These are phyloP conservation scores for Eremobia ochroleuca DNA, from an alignment of 2,888 invertebrate species.

Conservation along the genomic window DNA sequence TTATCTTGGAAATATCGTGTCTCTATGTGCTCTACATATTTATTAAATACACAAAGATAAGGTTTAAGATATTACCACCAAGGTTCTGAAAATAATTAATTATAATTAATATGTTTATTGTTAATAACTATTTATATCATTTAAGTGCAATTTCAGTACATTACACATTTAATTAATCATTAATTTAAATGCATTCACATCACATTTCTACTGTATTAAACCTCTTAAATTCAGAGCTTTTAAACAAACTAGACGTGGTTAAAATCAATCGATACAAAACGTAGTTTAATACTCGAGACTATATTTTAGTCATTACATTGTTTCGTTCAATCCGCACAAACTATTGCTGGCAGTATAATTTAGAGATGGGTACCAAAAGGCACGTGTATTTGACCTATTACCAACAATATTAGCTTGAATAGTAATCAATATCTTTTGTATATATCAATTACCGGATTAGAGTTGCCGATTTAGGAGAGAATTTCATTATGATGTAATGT, in stretches of 20 bases:
- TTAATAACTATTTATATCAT: background rate
- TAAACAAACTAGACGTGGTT: background rate
- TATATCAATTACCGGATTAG: slow-evolving; percentile 30
- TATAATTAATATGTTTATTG: background rate
- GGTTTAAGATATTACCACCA: slow-evolving; percentile 2
- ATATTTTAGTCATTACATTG: slow-evolving; percentile 20
- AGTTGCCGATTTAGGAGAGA: slow-evolving; percentile 32
- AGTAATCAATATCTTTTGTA: slow-evolving; percentile 14
- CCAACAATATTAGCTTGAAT: slow-evolving; percentile 53
- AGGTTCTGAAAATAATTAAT: slow-evolving; percentile 8
- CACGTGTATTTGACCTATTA: background rate
- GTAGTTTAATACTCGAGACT: slow-evolving; percentile 3
- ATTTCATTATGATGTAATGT: background rate
- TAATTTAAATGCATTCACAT: too few relatives aligned
- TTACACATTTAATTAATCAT: too few relatives aligned
- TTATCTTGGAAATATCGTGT: slow-evolving; percentile 47
- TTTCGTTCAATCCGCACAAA: background rate
- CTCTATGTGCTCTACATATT: slow-evolving; percentile 33
- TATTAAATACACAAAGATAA: slow-evolving; percentile 25
- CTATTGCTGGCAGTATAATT: background rate
- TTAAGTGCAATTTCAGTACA: background rate
- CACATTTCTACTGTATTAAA: background rate
- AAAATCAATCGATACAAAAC: background rate
- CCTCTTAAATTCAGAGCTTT: background rate
- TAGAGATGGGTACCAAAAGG: background rate